Percentiles rank a stretch among this genome's conserved stretches.
These are phyloP conservation scores for Rhizoglyphus robini DNA, from an alignment of 1,140 invertebrate species.

Conservation along the genomic window DNA sequence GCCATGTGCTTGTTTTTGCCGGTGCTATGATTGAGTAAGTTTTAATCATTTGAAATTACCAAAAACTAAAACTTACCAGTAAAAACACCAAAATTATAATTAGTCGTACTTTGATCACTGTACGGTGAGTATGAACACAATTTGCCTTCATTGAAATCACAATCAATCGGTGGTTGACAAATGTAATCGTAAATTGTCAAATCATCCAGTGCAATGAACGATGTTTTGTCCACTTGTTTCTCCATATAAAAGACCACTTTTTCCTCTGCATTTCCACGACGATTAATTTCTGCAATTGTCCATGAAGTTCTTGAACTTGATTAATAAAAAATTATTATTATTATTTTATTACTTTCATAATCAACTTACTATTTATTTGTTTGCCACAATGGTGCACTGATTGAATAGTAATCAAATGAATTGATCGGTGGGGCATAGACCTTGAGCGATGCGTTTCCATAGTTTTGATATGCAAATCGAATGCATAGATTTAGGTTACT, in stretches of 20 bases:
- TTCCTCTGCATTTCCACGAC: background rate
- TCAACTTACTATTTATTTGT: no score
- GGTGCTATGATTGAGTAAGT: no score
- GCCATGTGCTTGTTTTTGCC: background rate
- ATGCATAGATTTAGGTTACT: background rate
- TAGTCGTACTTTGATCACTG: background rate
- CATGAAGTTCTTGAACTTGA: background rate
- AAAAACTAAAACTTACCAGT: no score
- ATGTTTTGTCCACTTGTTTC: background rate
- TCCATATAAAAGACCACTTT: no score
- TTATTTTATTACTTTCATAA: no score
- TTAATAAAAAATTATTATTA: no score
- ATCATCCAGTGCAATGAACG: slow-evolving; percentile 25
- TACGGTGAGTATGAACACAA: background rate
- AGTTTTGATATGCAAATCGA: slow-evolving; percentile 8
- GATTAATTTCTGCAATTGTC: slow-evolving; percentile 7
- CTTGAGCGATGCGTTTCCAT: background rate
- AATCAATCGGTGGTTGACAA: slow-evolving; percentile 11
- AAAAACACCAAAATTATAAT: background rate
- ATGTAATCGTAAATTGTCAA: slow-evolving; percentile 18
- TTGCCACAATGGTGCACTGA: no score
- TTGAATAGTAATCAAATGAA: no score
- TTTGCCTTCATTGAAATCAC: slow-evolving; percentile 23
- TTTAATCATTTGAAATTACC: no score
- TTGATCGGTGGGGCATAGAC: no score